A percentile compares a stretch with the other conserved stretches of the same genome.
Conservation (phyloP, 2,797 vertebrate species). For the Poeciliopsis presidionis region DNA sequence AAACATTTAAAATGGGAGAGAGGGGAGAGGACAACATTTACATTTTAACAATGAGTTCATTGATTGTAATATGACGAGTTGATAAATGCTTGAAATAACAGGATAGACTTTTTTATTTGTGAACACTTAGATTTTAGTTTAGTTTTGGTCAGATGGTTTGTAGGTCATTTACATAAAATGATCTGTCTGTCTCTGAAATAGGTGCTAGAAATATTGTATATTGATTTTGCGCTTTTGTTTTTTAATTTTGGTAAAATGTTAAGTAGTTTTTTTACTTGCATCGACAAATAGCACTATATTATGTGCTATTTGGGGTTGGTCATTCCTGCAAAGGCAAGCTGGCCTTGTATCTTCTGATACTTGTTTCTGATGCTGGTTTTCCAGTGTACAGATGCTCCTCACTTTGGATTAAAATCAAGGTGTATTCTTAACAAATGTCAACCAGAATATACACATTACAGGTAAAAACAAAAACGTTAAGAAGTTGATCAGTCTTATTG, state of each 20-base stretch:
- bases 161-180: not conserved
- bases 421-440: not conserved
- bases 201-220: not conserved
- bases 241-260: not conserved
- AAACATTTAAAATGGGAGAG: too few species aligned
- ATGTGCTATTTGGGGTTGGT: not conserved
- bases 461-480: not conserved
- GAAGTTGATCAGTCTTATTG: not conserved
- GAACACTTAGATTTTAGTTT: not conserved
- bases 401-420: not conserved
- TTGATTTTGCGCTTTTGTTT: not conserved
- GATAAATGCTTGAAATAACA: not conserved
- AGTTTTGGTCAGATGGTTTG: not conserved
- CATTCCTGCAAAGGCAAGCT: not conserved
- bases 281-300: not conserved
- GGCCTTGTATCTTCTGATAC: not conserved
- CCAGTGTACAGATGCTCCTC: not conserved
- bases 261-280: not conserved
- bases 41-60: too few species aligned
- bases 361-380: not conserved
- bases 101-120: not conserved
- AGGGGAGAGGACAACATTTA: too few species aligned
- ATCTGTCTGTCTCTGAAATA: not conserved
- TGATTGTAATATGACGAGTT: not conserved
- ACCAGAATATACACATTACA: not conserved